phyloP scores from a whole-genome alignment of 2,888 invertebrate genomes.

The Epinotia brunnichana region DNA sequence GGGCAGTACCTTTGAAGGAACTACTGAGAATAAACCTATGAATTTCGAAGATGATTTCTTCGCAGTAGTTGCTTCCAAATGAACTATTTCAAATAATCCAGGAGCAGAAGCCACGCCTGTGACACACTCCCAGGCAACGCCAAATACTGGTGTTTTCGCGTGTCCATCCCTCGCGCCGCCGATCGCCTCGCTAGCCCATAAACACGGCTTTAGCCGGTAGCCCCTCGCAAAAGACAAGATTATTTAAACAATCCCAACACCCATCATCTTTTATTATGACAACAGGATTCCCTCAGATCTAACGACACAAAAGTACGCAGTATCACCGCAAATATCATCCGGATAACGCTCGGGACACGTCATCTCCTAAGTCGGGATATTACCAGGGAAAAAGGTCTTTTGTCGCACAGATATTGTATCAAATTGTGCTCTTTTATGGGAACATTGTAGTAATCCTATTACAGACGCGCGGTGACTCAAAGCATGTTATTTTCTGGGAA shows the following conservation, averaged over 20 bases:
- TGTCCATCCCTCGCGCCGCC: background rate
- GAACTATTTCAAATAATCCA: too few species aligned
- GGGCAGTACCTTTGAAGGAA: too few species aligned
- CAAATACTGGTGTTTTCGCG: too few species aligned
- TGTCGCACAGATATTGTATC: background rate
- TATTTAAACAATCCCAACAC: slow-evolving; percentile 5
- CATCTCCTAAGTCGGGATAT: background rate
- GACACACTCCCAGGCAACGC: too few species aligned
- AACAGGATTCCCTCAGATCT: slow-evolving; percentile 14
- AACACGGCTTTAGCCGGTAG: background rate
- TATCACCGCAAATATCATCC: slow-evolving; percentile 23
- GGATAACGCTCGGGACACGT: slow-evolving; percentile 24
- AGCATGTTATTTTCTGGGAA: slow-evolving; percentile 12
- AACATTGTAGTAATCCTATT: slow-evolving; percentile 16
- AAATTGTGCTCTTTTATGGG: background rate
- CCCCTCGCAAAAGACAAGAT: slow-evolving; percentile 6
- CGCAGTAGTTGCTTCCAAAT: too few species aligned
- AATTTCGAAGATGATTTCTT: too few species aligned
- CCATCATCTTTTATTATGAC: slow-evolving; percentile 22
- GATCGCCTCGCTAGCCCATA: background rate
- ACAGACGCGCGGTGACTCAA: slow-evolving; percentile 7
- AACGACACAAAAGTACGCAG: slow-evolving; percentile 6
- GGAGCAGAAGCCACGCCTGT: too few species aligned
- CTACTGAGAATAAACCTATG: too few species aligned
- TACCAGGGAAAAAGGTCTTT: background rate